phyloP scores from a whole-genome alignment of 2,113 vertebrate genomes.

The Heloderma charlesbogerti region DNA sequence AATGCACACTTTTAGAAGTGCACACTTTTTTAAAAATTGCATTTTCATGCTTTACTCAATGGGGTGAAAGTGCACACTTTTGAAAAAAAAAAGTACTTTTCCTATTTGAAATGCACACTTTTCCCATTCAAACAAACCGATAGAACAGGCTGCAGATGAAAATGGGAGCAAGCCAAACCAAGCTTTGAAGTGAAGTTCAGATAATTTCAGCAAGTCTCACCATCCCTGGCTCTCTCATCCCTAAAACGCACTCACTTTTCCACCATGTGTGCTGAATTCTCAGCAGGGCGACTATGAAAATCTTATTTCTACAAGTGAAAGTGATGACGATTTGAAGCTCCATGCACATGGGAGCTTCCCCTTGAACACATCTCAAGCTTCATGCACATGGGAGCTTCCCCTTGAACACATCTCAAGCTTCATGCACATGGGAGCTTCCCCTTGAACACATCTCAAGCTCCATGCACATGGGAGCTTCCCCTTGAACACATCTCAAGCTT shows the following conservation, averaged over 20 bases:
- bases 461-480: not conserved
- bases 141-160: too few species aligned
- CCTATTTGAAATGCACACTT: too few species aligned
- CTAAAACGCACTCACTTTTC: not conserved
- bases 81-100: too few species aligned
- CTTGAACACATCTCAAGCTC: not conserved
- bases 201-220: too few species aligned
- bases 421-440: not conserved
- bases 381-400: not conserved
- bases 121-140: too few species aligned
- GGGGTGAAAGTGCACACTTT: too few species aligned
- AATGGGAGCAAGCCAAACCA: too few species aligned
- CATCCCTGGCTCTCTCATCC: too few species aligned
- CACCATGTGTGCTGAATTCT: not conserved
- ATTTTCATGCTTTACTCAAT: too few species aligned
- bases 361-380: not conserved
- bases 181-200: too few species aligned
- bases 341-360: not conserved
- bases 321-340: not conserved
- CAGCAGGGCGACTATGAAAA: not conserved
- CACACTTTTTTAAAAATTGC: too few species aligned
- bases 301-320: not conserved
- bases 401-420: not conserved
- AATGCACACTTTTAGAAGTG: too few species aligned
- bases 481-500: not conserved